Conservation (phyloP, 1,140 invertebrate species). For the Drosophila oshimai region DNA sequence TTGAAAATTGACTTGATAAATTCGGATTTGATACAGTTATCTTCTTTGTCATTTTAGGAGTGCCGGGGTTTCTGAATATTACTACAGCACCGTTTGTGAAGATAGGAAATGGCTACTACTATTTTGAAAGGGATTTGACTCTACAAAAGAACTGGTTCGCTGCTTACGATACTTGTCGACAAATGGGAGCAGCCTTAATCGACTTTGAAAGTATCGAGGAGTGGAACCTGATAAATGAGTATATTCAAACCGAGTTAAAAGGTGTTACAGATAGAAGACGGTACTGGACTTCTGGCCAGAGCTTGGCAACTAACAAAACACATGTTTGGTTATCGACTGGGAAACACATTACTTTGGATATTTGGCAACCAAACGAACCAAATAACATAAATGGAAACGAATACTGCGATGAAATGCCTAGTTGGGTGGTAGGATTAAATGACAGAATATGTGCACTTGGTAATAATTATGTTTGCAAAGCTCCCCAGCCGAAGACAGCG, state of each 20-base stretch:
- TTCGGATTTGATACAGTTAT: too few species aligned
- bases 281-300: neutral
- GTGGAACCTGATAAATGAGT: neutral
- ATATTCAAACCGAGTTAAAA: too few species aligned
- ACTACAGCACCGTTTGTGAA: neutral
- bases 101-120: neutral
- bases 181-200: neutral
- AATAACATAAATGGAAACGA: neutral
- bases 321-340: neutral
- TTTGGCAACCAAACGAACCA: neutral
- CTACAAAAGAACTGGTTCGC: neutral
- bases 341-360: neutral
- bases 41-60: too few species aligned
- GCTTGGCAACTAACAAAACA: neutral
- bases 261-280: neutral
- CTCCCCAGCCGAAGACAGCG: too few species aligned
- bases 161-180: neutral
- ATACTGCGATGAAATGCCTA: neutral
- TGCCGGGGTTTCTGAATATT: neutral
- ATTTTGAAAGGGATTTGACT: too few species aligned
- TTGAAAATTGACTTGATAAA: too few species aligned
- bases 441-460: neutral
- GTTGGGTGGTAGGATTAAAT: neutral
- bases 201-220: neutral
- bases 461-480: too few species aligned